phyloP scores from a whole-genome alignment of 2,113 vertebrate species.

The Gulo gulo region DNA sequence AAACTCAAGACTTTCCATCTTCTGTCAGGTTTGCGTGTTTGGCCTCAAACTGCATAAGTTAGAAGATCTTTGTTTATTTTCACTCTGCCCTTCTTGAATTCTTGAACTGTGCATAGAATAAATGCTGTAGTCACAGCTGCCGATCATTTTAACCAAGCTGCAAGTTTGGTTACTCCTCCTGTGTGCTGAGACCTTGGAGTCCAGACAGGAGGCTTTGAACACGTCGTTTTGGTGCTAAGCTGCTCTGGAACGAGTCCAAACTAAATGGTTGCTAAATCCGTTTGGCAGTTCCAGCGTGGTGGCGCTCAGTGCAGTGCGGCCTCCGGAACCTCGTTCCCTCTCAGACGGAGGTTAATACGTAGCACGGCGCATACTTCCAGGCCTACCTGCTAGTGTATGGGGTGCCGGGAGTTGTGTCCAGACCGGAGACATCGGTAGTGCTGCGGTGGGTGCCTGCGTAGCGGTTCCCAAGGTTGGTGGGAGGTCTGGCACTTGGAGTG shows the following conservation, averaged over 20 bases:
- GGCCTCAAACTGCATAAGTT: background rate
- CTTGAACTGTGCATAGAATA: background rate
- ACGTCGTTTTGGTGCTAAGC: background rate
- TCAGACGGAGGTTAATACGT: background rate
- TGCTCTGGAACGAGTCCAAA: conserved; percentile 16
- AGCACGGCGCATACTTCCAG: background rate
- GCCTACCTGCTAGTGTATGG: background rate
- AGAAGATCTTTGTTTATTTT: background rate
- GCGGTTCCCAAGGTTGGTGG: background rate
- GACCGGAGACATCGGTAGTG: background rate
- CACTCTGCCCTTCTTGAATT: background rate
- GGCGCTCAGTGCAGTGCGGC: background rate
- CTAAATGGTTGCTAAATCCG: background rate
- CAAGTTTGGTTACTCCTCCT: background rate
- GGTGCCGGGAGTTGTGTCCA: background rate
- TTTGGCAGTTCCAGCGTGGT: background rate
- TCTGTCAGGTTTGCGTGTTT: background rate
- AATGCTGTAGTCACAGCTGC: background rate
- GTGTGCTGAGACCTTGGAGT: background rate
- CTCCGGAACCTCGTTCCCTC: background rate
- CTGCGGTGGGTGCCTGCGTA: background rate
- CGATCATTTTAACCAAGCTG: background rate
- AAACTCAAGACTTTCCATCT: background rate
- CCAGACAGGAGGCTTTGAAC: background rate
- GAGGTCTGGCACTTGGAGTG: background rate